Base-by-base conservation (phyloP, 1,140 invertebrate species). In the Riptortus pedestris region DNA sequence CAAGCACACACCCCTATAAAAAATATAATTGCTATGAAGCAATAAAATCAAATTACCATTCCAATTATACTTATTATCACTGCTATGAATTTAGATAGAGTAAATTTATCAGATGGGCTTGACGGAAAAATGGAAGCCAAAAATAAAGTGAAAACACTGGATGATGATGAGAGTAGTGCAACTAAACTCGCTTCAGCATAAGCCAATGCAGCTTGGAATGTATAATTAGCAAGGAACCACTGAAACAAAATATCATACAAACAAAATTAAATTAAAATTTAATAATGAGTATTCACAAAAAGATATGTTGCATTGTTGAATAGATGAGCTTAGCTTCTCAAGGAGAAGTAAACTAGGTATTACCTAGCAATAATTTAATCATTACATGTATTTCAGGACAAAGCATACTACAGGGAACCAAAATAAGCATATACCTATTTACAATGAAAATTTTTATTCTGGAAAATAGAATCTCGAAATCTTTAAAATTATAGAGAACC, bases 211-310 rank as follows among this genome's bases (percentile, higher is more conserved):
- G 87, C 77, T 76, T 93, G 89, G 75, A 88, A 90, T 33, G 82
- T 82, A 70, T 88, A 89, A 75, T 88, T 90, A 12, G 84, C 88
- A 68, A 85, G 71, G 75, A 91, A 91, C 86, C 88, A 91, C 85
- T 89, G 73, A 26, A 82, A 80, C 31, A 38, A 20, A 22, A 61
- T 29, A 71, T 73, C 70, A 71, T 68, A 65, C 22, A 27, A 58
- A 38, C 57, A 5, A 67, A 72, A 18, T 20, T 2, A 52, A 51
- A 27, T 64, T 27, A 63, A 12, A 43, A 47, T 29, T 43, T 62
- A 27, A 67, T 60, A 70, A 61, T 27, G 64, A 38, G n/a, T n/a
- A n/a, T n/a, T n/a, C 52, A 64, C 20, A 47, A 33, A 14, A 20
- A 20, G 27, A 20, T 16, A 65, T 65, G 3, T 22, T 24, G 4